A percentile compares a stretch with the other conserved stretches of the same genome.
phyloP scores from a whole-genome alignment of 2,888 invertebrate species.

The Campoletis raptor region DNA sequence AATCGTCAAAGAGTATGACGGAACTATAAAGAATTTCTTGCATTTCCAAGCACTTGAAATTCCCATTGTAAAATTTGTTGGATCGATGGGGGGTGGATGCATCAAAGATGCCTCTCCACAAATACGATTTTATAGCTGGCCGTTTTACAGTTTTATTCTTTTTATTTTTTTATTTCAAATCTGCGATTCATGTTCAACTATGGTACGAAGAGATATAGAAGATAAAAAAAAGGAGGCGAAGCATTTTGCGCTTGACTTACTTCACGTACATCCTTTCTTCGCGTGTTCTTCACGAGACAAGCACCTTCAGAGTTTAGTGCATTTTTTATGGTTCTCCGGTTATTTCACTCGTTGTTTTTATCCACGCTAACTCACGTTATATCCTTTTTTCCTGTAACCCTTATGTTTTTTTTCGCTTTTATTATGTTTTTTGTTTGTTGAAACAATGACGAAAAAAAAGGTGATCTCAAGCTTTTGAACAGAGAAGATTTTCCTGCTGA shows the following conservation, averaged over 20 bases:
- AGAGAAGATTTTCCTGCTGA: neutral
- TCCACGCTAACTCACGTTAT: neutral
- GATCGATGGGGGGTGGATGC: constrained; percentile 22
- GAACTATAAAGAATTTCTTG: constrained; percentile 45
- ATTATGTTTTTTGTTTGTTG: neutral
- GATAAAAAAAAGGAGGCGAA: constrained; percentile 11
- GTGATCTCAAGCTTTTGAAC: neutral
- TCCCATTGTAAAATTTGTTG: constrained; percentile 20
- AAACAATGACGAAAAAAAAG: neutral
- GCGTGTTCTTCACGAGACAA: neutral
- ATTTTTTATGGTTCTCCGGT: constrained; percentile 32
- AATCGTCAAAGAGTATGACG: constrained; percentile 29
- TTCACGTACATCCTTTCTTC: constrained; percentile 15
- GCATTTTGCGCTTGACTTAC: constrained; percentile 39
- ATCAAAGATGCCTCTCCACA: constrained; percentile 33
- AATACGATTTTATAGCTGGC: constrained; percentile 30
- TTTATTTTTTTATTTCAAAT: constrained; percentile 2
- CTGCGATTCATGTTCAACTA: constrained; percentile 18
- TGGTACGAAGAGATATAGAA: constrained; percentile 1
- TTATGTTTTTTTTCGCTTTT: constrained; percentile 9
- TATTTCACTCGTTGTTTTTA: constrained; percentile 22
- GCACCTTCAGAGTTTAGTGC: constrained; percentile 31
- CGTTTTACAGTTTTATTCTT: neutral
- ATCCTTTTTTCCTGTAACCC: neutral
- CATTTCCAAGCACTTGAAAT: constrained; percentile 43